Percentiles rank a stretch among this genome's conserved stretches.
These are phyloP conservation scores for Coelopa frigida DNA, from an alignment of 1,140 invertebrate genomes.

Conservation along the genomic window DNA sequence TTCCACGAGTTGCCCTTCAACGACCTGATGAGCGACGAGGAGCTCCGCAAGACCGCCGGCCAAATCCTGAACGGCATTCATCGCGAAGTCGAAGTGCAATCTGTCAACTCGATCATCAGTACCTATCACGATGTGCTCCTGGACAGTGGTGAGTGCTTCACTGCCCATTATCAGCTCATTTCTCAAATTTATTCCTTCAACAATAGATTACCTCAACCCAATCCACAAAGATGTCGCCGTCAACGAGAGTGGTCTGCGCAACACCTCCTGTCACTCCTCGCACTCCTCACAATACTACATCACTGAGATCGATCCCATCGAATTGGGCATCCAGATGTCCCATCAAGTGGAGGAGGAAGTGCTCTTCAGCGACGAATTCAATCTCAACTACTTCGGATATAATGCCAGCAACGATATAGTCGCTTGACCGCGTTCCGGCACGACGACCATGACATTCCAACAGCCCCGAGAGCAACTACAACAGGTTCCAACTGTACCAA, in stretches of 20 bases:
- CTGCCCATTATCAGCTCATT: background rate
- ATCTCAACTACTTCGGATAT: constrained; percentile 44
- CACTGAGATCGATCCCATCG: constrained; percentile 44
- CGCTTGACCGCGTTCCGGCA: constrained; percentile 35
- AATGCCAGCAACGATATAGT: constrained; percentile 41
- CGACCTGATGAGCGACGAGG: constrained; percentile 36
- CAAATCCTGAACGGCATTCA: constrained; percentile 47
- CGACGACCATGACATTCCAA: too few species aligned
- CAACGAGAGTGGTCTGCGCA: constrained; percentile 42
- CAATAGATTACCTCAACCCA: constrained; percentile 46
- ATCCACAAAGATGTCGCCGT: constrained; percentile 45
- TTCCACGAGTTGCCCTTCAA: constrained; percentile 27
- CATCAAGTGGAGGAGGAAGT: constrained; percentile 38
- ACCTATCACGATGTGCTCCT: constrained; percentile 39
- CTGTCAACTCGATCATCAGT: constrained; percentile 40
- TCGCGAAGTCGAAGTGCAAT: constrained; percentile 46
- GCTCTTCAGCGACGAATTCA: constrained; percentile 42
- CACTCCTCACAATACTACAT: constrained; percentile 35
- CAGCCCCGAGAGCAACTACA: constrained; percentile 10
- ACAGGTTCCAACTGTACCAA: constrained; percentile 5
- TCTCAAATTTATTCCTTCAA: background rate
- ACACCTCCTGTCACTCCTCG: background rate
- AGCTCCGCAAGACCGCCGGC: constrained; percentile 44
- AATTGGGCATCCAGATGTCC: constrained; percentile 41
- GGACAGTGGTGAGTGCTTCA: constrained; percentile 33